phyloP scores from a whole-genome alignment of 1,140 invertebrate genomes.

The Aricia agestis region DNA sequence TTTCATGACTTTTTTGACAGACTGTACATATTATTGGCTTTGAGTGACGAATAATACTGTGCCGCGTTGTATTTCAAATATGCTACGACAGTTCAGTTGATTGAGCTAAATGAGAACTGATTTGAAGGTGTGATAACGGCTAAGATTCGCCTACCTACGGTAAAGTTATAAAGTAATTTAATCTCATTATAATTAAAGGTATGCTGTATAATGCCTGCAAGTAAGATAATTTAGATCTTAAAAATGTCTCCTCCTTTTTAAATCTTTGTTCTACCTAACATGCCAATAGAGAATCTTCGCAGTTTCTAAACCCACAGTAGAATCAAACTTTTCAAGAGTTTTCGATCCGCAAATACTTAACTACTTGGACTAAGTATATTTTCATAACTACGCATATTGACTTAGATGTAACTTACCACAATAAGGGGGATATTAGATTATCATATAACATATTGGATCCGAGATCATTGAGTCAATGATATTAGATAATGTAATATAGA shows the following conservation, averaged over 20 bases:
- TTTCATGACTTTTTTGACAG: too few species aligned
- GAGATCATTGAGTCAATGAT: too few species aligned
- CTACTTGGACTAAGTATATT: not conserved
- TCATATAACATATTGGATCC: too few species aligned
- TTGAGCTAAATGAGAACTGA: too few species aligned
- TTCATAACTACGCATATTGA: not conserved
- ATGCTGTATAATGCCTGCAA: conserved; percentile 24
- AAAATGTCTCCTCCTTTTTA: not conserved
- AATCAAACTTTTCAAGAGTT: not conserved
- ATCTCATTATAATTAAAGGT: conserved; percentile 22
- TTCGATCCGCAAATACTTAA: not conserved
- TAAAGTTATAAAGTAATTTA: conserved; percentile 29
- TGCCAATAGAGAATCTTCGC: not conserved
- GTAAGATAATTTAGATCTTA: conserved; percentile 1
- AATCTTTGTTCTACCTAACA: not conserved
- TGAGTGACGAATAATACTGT: too few species aligned
- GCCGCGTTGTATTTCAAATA: too few species aligned
- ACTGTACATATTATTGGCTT: too few species aligned
- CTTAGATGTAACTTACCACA: not conserved
- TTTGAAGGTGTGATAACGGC: conserved; percentile 6
- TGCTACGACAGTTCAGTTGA: too few species aligned
- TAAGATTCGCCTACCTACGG: conserved; percentile 21
- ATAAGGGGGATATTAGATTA: too few species aligned
- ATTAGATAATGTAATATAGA: too few species aligned
- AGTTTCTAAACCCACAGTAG: not conserved